Evolutionary conservation across 2,888 invertebrate species (phyloP), one percentile per base, ranked within the genome.

Genomic region (Bellardia bayeri): DNA sequence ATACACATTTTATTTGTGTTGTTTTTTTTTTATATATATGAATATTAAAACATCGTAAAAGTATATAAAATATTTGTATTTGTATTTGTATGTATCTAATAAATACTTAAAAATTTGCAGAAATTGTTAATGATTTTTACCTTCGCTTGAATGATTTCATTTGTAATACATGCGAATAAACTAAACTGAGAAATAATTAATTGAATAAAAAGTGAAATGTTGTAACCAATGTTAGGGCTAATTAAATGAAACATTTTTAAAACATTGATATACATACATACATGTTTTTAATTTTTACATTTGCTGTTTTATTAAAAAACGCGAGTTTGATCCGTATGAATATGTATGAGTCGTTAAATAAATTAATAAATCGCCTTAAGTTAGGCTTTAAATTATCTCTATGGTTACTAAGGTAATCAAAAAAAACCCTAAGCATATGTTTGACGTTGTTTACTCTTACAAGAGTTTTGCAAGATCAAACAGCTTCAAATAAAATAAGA

Each of bases 71-170:
- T 37, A 33, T 33, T 33, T 4, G 5, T 37, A 37, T 37, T 5
- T 37, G 37, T 37, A 75, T 13, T 23, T 30, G n/a, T 9, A 42
- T 33, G 30, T 58, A 9, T 58, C 9, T 58, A 16, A 56, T 56
- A 51, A 14, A 51, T 23, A 56, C 13, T 11, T 23, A 37, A 30
- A 40, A 61, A 71, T 78, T 78, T 76, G 54, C 76, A 78, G 76
- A 51, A 82, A 16, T 16, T 82, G n/a, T 61, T 76, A 61, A 82
- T 82, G 58, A 76, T 49, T 76, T 76, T 82, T 69, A 69, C 82
- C 69, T 83, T 83, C 82, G 82, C 82, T 45, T 82, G 54, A 83
- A 76, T 63, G 69, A 76, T 54, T 82, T 75, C 14, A 61, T 61
- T 58, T 23, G 79, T n/a, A 54, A 40, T 40, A 72, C 72, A 71